These are phyloP conservation scores for Melikaiella ostensackeni DNA, from an alignment of 2,888 invertebrate genomes.

Conservation along the genomic window DNA sequence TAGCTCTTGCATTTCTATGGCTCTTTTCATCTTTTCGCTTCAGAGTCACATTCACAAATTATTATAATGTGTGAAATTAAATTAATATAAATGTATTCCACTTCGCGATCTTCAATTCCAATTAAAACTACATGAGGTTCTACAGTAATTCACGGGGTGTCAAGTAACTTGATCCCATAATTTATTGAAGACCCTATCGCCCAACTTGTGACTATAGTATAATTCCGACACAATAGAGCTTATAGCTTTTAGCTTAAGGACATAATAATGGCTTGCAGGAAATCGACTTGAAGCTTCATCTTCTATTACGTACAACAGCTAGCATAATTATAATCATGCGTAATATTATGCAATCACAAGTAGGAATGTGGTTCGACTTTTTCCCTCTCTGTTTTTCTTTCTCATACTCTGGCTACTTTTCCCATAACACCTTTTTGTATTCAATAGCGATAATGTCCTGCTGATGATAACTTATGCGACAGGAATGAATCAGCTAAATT, in stretches of 20 bases:
- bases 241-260: background rate
- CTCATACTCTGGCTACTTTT: background rate
- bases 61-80: no score
- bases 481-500: conserved; percentile 74
- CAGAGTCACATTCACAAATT: no score
- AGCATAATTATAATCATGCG: background rate
- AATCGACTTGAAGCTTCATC: background rate
- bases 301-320: background rate
- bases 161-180: background rate
- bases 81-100: no score
- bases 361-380: background rate
- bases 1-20: no score
- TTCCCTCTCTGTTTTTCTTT: no score
- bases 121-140: background rate
- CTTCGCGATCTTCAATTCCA: no score
- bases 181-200: background rate
- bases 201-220: background rate
- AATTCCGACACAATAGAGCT: background rate
- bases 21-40: no score
- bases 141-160: background rate
- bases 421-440: no score
- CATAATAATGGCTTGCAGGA: background rate
- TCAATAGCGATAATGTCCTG: no score
- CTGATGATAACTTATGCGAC: conserved; percentile 70
- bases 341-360: background rate